phyloP scores from a whole-genome alignment of 2,888 invertebrate genomes.

The Ichneumoninae sp. region DNA sequence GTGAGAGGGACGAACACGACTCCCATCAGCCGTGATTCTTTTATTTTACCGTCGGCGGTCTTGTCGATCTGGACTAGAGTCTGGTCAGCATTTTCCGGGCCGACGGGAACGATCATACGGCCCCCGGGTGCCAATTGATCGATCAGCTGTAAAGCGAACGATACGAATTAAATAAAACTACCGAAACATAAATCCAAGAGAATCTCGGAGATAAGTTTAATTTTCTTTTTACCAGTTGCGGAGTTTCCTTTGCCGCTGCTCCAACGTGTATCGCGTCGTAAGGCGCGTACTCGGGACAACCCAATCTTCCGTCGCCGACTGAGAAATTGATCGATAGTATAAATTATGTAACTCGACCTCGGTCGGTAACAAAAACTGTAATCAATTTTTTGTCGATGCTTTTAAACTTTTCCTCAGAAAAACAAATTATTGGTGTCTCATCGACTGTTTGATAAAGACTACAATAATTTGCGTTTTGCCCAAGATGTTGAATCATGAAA shows the following conservation, averaged over 20 bases:
- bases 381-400: not conserved
- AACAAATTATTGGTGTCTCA: too few relatives aligned
- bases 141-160: constrained; percentile 85
- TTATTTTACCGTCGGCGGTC: constrained; percentile 90
- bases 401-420: not conserved
- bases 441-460: too few relatives aligned
- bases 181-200: not conserved
- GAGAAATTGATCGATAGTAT: constrained; percentile 65
- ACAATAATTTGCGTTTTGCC: not conserved
- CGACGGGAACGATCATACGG: constrained; percentile 95
- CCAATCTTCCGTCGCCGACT: constrained; percentile 96
- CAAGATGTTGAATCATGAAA: not conserved
- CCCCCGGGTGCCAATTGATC: constrained; percentile 97
- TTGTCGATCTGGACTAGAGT: constrained; percentile 96
- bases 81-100: constrained; percentile 94
- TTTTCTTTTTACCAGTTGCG: constrained; percentile 87
- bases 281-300: constrained; percentile 90
- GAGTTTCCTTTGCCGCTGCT: constrained; percentile 92
- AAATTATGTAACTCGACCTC: not conserved
- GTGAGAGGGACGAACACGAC: constrained; percentile 99
- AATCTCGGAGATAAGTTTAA: not conserved
- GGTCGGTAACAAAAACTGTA: too few relatives aligned
- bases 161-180: not conserved
- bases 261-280: constrained; percentile 98
- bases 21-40: constrained; percentile 93